Percentiles rank a stretch among this genome's conserved stretches.
Evolutionary conservation across 2,888 invertebrate species (phyloP).

Genomic region (Calliopum simillimum): DNA sequence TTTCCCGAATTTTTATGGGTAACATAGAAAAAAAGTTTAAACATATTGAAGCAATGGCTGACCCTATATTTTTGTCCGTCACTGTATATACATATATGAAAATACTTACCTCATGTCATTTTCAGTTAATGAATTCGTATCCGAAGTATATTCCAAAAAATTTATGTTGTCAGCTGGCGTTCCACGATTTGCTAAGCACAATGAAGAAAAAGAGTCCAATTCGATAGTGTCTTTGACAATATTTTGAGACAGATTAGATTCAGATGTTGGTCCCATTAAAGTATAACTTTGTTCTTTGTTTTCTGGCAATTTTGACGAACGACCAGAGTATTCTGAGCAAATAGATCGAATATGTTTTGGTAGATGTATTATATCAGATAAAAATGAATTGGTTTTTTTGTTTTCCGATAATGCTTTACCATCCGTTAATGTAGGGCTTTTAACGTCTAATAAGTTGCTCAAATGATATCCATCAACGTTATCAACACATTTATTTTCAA

Average conservation of each 20-base stretch:
- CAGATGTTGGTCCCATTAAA: constrained; percentile 8
- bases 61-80: too few species aligned
- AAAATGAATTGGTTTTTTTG: neutral
- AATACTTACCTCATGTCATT: neutral
- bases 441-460: neutral
- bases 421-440: neutral
- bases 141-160: constrained; percentile 1
- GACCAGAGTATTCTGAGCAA: constrained; percentile 12
- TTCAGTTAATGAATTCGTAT: neutral
- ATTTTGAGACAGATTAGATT: neutral
- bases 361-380: constrained; percentile 3
- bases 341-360: constrained; percentile 18
- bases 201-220: constrained; percentile 1
- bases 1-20: too few species aligned
- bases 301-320: constrained; percentile 1
- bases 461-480: neutral
- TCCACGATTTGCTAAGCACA: constrained; percentile 9
- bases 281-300: constrained; percentile 13
- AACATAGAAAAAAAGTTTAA: too few species aligned
- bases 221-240: neutral
- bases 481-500: constrained; percentile 40
- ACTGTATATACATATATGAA: too few species aligned
- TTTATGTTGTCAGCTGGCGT: too few species aligned
- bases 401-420: neutral
- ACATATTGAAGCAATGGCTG: too few species aligned